These are phyloP conservation scores for Drosophila picticornis DNA, from an alignment of 2,888 invertebrate species.

Conservation along the genomic window DNA sequence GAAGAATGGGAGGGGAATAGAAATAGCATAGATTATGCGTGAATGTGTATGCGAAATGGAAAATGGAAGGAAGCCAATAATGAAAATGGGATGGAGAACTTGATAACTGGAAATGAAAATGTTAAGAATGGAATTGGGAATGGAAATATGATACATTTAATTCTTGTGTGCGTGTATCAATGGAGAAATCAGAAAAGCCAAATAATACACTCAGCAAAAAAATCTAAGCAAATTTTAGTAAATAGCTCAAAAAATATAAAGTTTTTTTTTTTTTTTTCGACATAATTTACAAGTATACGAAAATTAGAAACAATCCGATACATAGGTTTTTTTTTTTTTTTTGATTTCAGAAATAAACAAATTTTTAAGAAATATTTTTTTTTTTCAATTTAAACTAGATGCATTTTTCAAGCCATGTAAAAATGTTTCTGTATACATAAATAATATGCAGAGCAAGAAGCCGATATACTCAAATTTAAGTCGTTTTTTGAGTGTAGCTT, in stretches of 20 bases:
- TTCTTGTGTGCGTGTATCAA: not conserved
- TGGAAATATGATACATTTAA: constrained; percentile 8
- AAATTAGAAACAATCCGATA: not conserved
- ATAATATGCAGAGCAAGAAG: not conserved
- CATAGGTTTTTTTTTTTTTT: not conserved
- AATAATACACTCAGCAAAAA: not conserved
- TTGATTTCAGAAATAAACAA: not conserved
- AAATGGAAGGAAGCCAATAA: not conserved
- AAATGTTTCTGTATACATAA: not conserved
- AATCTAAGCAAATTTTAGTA: not conserved
- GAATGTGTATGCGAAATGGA: not conserved
- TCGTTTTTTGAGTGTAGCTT: not conserved
- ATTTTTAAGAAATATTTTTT: no score
- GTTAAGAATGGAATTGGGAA: not conserved
- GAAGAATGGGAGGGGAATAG: not conserved
- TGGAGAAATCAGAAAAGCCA: not conserved
- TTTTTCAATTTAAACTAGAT: not conserved
- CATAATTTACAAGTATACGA: not conserved
- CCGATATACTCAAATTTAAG: not conserved
- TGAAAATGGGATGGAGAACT: not conserved
- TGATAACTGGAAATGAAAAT: not conserved
- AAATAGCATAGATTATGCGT: constrained; percentile 51
- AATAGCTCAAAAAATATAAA: not conserved
- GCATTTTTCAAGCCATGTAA: not conserved
- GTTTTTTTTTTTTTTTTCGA: not conserved